These are phyloP conservation scores for Drosophila tani DNA, from an alignment of 1,140 invertebrate genomes.

Conservation along the genomic window DNA sequence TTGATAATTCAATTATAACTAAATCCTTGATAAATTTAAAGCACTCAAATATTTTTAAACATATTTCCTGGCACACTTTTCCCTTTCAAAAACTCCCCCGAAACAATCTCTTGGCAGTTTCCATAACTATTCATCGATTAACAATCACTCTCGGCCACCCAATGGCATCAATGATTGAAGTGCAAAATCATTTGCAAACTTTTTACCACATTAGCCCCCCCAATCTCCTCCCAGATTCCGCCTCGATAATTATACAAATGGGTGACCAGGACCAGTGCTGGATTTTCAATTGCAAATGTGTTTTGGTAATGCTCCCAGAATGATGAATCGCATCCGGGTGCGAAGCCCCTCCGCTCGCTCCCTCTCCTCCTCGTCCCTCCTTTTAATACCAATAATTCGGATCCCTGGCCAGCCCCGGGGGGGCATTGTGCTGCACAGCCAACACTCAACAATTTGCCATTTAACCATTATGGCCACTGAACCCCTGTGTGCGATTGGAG, in stretches of 20 bases:
- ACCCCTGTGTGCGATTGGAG: slow-evolving; percentile 1
- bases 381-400: slow-evolving; percentile 3
- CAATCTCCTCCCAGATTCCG: neutral
- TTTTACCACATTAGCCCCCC: neutral
- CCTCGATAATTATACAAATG: slow-evolving; percentile 31
- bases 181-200: slow-evolving; percentile 6
- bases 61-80: too few relatives aligned
- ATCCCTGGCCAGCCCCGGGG: neutral
- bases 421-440: slow-evolving; percentile 3
- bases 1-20: too few relatives aligned
- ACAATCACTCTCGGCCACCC: neutral
- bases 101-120: neutral
- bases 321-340: slow-evolving; percentile 33
- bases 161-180: slow-evolving; percentile 14
- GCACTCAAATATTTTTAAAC: too few relatives aligned
- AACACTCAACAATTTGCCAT: slow-evolving; percentile 40
- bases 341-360: neutral
- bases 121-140: neutral
- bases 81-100: too few relatives aligned
- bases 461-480: slow-evolving; percentile 20
- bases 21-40: too few relatives aligned
- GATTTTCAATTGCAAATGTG: slow-evolving; percentile 13
- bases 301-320: slow-evolving; percentile 24
- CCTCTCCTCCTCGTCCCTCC: neutral
- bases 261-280: neutral